Evolutionary conservation across 2,888 invertebrate species (phyloP).

Genomic region (Carabus problematicus): DNA sequence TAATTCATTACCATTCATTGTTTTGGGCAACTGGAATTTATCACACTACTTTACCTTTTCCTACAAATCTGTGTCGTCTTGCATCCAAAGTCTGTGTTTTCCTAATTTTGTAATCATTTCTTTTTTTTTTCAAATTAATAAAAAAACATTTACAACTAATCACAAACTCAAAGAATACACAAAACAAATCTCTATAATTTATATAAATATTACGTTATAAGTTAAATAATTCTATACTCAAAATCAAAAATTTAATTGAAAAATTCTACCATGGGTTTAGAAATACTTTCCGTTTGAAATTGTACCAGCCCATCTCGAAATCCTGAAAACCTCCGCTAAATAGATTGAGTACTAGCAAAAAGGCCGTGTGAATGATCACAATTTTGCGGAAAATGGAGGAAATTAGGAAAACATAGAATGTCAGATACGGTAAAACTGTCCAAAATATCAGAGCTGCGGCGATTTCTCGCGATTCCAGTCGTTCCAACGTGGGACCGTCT

Average conservation of each 20-base stretch:
- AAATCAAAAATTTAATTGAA: background rate
- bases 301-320: constrained; percentile 59
- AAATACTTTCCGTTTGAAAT: constrained; percentile 38
- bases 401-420: constrained; percentile 59
- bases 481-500: constrained; percentile 52
- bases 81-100: no score
- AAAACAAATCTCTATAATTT: background rate
- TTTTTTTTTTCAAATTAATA: no score
- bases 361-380: constrained; percentile 63
- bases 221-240: background rate
- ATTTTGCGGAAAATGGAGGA: constrained; percentile 63
- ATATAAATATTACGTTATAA: background rate
- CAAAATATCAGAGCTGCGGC: constrained; percentile 70
- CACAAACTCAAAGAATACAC: no score
- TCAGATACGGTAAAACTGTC: constrained; percentile 65
- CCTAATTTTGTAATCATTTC: no score
- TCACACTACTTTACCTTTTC: constrained; percentile 6
- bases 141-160: no score
- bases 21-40: constrained; percentile 7
- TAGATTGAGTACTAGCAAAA: constrained; percentile 65
- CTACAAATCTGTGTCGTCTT: background rate
- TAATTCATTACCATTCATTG: background rate
- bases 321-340: constrained; percentile 68
- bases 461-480: constrained; percentile 57
- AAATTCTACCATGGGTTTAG: constrained; percentile 31